phyloP scores from a whole-genome alignment of 2,113 vertebrate genomes.

The Lamprotornis superbus region DNA sequence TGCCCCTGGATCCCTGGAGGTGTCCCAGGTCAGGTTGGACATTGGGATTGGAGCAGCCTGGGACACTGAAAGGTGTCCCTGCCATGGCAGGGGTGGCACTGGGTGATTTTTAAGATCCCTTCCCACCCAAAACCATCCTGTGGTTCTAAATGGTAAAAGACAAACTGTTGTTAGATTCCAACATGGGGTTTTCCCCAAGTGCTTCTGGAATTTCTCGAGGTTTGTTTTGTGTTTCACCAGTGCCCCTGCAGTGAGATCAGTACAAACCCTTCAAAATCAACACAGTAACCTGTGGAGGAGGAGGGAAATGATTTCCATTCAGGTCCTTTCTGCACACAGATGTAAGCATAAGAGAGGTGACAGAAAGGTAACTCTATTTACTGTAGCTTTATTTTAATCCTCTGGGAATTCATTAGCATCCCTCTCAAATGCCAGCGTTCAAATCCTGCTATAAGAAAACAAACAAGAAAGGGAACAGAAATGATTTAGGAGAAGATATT shows the following conservation, averaged over 20 bases:
- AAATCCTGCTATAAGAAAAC: not conserved
- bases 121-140: not conserved
- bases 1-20: not conserved
- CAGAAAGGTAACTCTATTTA: not conserved
- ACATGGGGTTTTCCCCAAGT: not conserved
- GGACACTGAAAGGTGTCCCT: not conserved
- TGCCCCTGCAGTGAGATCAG: not conserved
- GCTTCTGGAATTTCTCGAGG: not conserved
- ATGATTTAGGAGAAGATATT: not conserved
- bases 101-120: no score
- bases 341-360: not conserved
- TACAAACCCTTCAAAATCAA: not conserved
- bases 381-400: slow-evolving; percentile 11
- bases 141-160: not conserved
- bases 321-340: not conserved
- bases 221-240: not conserved
- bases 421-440: not conserved
- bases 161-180: not conserved
- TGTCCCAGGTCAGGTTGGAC: not conserved
- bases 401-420: slow-evolving; percentile 20
- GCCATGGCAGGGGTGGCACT: not conserved
- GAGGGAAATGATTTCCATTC: not conserved
- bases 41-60: not conserved
- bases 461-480: not conserved
- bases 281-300: not conserved